These are phyloP conservation scores for Diplazon laetatorius DNA, from an alignment of 2,888 invertebrate species.

Conservation along the genomic window DNA sequence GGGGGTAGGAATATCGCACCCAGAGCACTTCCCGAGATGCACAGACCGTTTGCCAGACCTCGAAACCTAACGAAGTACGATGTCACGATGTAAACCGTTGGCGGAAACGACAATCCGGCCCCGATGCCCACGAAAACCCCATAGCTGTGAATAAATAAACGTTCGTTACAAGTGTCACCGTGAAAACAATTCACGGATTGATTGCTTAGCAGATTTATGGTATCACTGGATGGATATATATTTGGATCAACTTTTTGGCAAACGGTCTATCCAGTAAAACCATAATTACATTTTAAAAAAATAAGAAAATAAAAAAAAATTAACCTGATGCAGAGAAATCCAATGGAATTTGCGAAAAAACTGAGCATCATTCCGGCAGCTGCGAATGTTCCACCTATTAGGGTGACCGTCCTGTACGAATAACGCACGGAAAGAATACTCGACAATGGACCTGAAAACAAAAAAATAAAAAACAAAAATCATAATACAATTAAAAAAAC, in stretches of 20 bases:
- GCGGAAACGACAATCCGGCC: slow-evolving; percentile 93
- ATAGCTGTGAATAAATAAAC: slow-evolving; percentile 84
- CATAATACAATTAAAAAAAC: no score
- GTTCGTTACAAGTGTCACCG: no score
- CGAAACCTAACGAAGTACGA: slow-evolving; percentile 91
- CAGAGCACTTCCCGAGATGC: slow-evolving; percentile 94
- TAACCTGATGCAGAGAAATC: slow-evolving; percentile 91
- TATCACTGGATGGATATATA: no score
- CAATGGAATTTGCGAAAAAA: slow-evolving; percentile 91
- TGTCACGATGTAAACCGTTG: slow-evolving; percentile 94
- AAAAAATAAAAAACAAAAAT: slow-evolving; percentile 25
- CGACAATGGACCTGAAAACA: slow-evolving; percentile 90
- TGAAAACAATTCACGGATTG: no score
- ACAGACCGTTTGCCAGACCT: slow-evolving; percentile 93
- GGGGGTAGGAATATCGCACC: slow-evolving; percentile 94
- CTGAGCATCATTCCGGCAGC: slow-evolving; percentile 93
- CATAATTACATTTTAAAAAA: no score
- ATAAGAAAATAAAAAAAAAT: slow-evolving; percentile 58
- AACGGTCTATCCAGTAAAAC: no score
- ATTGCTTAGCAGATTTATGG: no score
- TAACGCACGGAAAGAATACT: slow-evolving; percentile 92
- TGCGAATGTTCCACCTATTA: slow-evolving; percentile 92
- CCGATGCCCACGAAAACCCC: slow-evolving; percentile 92
- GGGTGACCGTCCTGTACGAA: slow-evolving; percentile 92
- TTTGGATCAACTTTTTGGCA: no score